Base-by-base conservation (phyloP, 1,140 invertebrate genomes). In the Acromyrmex heyeri region DNA sequence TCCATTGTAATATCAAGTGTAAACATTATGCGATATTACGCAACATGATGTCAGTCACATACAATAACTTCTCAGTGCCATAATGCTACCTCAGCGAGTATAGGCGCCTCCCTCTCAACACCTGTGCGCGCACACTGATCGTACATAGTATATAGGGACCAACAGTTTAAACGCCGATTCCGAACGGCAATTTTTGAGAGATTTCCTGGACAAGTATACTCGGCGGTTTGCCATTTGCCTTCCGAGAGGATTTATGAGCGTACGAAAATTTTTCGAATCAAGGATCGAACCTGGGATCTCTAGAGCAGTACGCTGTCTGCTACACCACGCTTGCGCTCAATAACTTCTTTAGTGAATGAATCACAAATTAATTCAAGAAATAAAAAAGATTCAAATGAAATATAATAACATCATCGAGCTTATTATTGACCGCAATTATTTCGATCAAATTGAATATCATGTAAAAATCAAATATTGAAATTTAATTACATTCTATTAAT, bases 321-420 rank as follows among this genome's bases (percentile, higher is more conserved):
- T 34, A 34, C 30, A 30, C 5, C 30, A 34, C 30, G 30, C 30
- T 34, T 34, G 0, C 30, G 30, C 5, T 34, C 50, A 73, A 75
- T 57, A 65, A 65, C 3, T 65, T 70, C 18, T 73, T 38, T 61
- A 2, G 0, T 34, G 55, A 48, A 72, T 61, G n/a, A 73, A 59
- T 73, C 44, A 50, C 24, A 75, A 75, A 83, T 83, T 83, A 83
- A 75, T 83, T 73, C 55, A 75, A 83, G 24, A 24, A 24, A 24
- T 24, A 24, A 24, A 1, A 24, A 24, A 24, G 55, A 21, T 24
- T 48, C 50, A 82, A 59, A 82, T 21, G 24, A n/a, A 4, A 61
- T 6, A 27, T 1, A 16, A 48, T 6, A n/a, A 24, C 50, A 64
- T 48, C 38, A 34, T 48, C 67, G 34, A 14, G 44, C 55, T 73